These are phyloP conservation scores for Helicoverpa assulta DNA, from an alignment of 2,888 invertebrate genomes.

Conservation along the genomic window DNA sequence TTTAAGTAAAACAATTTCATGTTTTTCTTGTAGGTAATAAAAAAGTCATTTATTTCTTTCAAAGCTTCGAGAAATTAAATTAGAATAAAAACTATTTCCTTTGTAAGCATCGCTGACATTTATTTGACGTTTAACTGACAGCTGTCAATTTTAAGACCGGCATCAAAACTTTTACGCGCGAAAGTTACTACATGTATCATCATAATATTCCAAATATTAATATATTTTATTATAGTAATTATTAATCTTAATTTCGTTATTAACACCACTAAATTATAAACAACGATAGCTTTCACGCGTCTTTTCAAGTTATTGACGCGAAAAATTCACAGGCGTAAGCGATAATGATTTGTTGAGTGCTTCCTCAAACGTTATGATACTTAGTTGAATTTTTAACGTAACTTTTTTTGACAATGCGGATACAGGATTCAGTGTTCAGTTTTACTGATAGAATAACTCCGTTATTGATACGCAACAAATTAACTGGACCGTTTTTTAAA, in stretches of 20 bases:
- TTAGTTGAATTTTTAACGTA: slow-evolving; percentile 3
- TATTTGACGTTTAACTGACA: neutral
- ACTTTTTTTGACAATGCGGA: slow-evolving; percentile 44
- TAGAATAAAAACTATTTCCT: too few species aligned
- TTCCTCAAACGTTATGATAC: slow-evolving; percentile 29
- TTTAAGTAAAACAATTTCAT: too few species aligned
- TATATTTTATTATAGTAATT: too few species aligned
- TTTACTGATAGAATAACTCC: slow-evolving; percentile 18
- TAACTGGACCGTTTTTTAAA: slow-evolving; percentile 31
- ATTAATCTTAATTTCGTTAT: neutral
- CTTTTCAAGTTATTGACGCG: slow-evolving; percentile 8
- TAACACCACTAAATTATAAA: neutral
- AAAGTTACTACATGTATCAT: neutral
- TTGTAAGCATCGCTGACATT: too few species aligned
- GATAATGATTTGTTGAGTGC: slow-evolving; percentile 36
- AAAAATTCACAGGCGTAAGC: slow-evolving; percentile 32
- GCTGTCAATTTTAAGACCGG: neutral
- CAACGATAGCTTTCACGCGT: slow-evolving; percentile 5
- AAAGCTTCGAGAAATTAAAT: too few species aligned
- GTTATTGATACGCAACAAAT: slow-evolving; percentile 42
- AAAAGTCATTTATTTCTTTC: too few species aligned
- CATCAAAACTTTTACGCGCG: neutral
- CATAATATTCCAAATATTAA: too few species aligned
- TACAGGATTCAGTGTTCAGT: slow-evolving; percentile 23
- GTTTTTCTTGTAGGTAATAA: too few species aligned